Evolutionary conservation across 30 jellyfish, hydroid and myxozoan species (phyloP), one percentile per base, ranked within the genome.

Genomic region (Rhopilema esculentum): DNA sequence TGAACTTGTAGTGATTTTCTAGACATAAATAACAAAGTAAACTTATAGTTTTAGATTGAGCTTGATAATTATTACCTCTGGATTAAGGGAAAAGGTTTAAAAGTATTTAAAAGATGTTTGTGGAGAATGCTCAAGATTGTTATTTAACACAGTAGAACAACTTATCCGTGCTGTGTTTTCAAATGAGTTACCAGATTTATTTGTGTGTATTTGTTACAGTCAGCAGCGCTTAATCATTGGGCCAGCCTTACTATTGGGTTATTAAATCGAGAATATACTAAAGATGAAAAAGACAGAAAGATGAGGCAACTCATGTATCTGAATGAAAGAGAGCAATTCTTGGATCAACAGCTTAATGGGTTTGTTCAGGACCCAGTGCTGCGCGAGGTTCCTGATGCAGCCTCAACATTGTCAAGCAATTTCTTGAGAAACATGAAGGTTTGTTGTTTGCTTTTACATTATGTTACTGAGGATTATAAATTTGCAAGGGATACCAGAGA

Each of bases 151-250:
- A n/a, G n/a, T n/a, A n/a, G n/a, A n/a, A n/a, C n/a, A n/a, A n/a
- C n/a, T n/a, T n/a, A n/a, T n/a, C n/a, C n/a, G n/a, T n/a, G n/a
- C n/a, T n/a, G n/a, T n/a, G n/a, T n/a, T n/a, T n/a, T n/a, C n/a
- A 40, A 40, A 40, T 12, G 12, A 40, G 6, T 40, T 6, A 6
- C 57, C 57, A 40, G 57, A 40, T 6, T 40, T 40, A 12, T 2
- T 40, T 40, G 12, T 40, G 57, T 2, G 57, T 2, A 40, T 15
- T 49, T 49, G 22, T 70, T 32, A 66, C 49, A 90, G 97, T 79
- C 97, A 22, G 90, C 94, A 2, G 91, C 89, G 4, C 27, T 90
- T 8, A 90, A 90, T 51, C 76, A 90, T 75, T 90, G 97, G 97
- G 97, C 97, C 23, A n/a, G 83, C 75, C 89, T 90, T 40, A 66